Base-by-base conservation (phyloP, 2,888 invertebrate species). In the Erpobdella octoculata region DNA sequence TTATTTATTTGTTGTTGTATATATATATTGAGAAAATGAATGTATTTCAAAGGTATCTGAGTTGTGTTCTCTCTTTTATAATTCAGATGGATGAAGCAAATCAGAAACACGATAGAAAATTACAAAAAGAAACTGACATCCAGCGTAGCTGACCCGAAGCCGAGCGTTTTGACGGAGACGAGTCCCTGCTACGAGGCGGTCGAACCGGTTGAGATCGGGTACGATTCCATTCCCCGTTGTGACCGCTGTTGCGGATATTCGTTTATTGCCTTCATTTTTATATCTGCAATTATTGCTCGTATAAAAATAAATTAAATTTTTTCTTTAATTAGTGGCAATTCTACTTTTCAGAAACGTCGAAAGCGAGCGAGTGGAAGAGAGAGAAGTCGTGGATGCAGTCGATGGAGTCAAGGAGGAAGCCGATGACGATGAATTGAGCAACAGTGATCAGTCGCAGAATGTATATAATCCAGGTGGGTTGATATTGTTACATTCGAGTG, bases 91-190 rank as follows among this genome's bases (percentile, higher is more conserved):
- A 67, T 33, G 28, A 48, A 21, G 12, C 31, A 59, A 18, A 71
- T 71, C 36, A 67, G 62, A 38, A 59, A 71, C 53, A 58, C 59
- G 31, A 65, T 67, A 8, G 71, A 71, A 38, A 53, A 66, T 18
- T 71, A 58, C 59, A 37, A 67, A 25, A 71, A 71, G 31, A 65
- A 71, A 33, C 65, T 67, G 59, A 67, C n/a, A n/a, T n/a, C n/a
- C n/a, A n/a, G n/a, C n/a, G n/a, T n/a, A n/a, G n/a, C n/a, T n/a
- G n/a, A n/a, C n/a, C 53, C 53, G 1, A 53, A 53, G 15, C 53
- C 53, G 21, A 18, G 18, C 18, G 53, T 53, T 8, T 28, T 53
- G 53, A 53, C 53, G 8, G 53, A 53, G 53, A 28, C 28, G 3
- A 53, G 8, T 28, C 53, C 53, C 53, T 53, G 53, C 53, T 53